Percentiles rank a stretch among this genome's conserved stretches.
phyloP scores from a whole-genome alignment of 2,888 invertebrate genomes.

The Mythimna vitellina region DNA sequence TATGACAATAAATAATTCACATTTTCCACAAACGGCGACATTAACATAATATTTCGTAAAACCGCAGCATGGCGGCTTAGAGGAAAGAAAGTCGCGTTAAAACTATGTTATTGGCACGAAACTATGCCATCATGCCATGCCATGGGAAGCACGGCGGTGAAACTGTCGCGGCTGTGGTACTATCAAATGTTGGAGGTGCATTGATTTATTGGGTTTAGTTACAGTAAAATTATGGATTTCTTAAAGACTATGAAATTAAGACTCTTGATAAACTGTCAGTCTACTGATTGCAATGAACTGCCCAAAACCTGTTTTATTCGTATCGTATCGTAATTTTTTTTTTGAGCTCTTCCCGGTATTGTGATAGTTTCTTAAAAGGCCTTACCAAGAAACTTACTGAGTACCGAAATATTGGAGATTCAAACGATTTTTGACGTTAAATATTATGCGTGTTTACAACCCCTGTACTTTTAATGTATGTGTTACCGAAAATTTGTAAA shows the following conservation, averaged over 20 bases:
- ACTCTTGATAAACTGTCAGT: too few species aligned
- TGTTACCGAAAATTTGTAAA: too few species aligned
- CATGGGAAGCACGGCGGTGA: conserved; percentile 59
- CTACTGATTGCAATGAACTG: neutral
- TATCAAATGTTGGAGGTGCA: conserved; percentile 31
- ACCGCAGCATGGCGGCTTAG: conserved; percentile 43
- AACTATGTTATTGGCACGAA: conserved; percentile 62
- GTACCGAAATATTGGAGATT: too few species aligned
- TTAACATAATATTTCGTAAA: conserved; percentile 54
- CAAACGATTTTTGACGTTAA: too few species aligned
- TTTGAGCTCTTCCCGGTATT: too few species aligned
- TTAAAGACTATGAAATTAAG: neutral
- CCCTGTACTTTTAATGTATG: too few species aligned
- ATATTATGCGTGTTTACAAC: too few species aligned
- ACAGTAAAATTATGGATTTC: neutral
- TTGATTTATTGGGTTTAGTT: conserved; percentile 5
- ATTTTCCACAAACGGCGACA: conserved; percentile 3
- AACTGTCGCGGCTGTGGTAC: conserved; percentile 42
- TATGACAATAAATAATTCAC: too few species aligned
- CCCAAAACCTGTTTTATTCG: neutral
- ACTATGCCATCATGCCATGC: conserved; percentile 52
- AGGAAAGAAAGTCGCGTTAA: conserved; percentile 57
- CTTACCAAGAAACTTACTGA: too few species aligned
- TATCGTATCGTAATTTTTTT: too few species aligned
- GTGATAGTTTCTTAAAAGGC: too few species aligned